Conservation (phyloP, 2,888 invertebrate genomes). For the Drosophila aldrichi region DNA sequence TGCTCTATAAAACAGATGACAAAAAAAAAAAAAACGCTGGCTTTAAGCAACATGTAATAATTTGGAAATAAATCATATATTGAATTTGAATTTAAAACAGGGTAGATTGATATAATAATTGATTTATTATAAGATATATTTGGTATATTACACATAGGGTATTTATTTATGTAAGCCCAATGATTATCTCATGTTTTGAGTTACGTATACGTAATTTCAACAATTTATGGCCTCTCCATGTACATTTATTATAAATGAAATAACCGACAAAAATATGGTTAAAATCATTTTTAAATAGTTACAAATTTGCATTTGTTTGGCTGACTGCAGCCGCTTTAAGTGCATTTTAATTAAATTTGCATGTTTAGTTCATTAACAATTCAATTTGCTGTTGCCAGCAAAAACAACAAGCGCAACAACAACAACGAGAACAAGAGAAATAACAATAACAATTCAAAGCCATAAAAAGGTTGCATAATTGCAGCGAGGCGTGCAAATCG, state of each 20-base stretch:
- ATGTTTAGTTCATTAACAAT: slow-evolving; percentile 74
- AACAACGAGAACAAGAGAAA: neutral
- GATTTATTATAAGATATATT: neutral
- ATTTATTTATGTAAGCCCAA: neutral
- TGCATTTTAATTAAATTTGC: slow-evolving; percentile 69
- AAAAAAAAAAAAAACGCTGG: no score
- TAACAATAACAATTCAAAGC: slow-evolving; percentile 28
- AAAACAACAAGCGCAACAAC: slow-evolving; percentile 20
- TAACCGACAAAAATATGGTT: slow-evolving; percentile 15
- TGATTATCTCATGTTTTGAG: neutral
- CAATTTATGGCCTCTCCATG: slow-evolving; percentile 10
- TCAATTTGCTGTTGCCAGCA: slow-evolving; percentile 63
- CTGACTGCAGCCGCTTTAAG: slow-evolving; percentile 45
- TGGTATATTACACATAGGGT: neutral
- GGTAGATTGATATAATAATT: neutral
- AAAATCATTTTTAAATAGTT: slow-evolving; percentile 36
- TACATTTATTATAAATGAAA: neutral
- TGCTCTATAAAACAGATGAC: neutral
- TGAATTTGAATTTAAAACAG: no score
- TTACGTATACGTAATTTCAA: slow-evolving; percentile 5
- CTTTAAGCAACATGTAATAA: no score
- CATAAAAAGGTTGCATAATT: slow-evolving; percentile 68
- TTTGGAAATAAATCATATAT: no score
- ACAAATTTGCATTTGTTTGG: slow-evolving; percentile 48
- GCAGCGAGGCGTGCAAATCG: slow-evolving; percentile 56